Evolutionary conservation across 2,888 invertebrate species (phyloP), one percentile per base, ranked within the genome.

Genomic region (Acrobasis consociella): DNA sequence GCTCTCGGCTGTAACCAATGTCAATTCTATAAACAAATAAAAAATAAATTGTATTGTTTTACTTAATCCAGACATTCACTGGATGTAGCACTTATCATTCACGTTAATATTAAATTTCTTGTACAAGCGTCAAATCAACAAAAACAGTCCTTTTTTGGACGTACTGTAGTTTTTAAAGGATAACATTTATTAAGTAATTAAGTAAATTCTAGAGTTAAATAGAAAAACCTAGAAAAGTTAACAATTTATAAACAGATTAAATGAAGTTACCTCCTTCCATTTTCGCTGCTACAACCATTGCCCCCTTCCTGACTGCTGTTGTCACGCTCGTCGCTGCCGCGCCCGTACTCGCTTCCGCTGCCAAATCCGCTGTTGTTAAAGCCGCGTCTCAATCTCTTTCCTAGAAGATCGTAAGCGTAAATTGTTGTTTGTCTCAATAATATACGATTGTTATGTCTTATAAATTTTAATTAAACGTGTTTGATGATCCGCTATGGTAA

Each of bases 311-410:
- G 71, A 62, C 83, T 82, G 63, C 79, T 86, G 9, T 76, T 77
- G 55, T 83, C 81, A 0, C 74, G 75, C 49, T 87, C 83, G 51
- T 80, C 74, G 68, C 76, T 81, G n/a, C 72, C 77, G n/a, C 73
- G 74, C 0, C 72, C 74, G 64, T 73, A 81, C 5, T 72, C 64
- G 16, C 51, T 39, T 9, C 70, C 70, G 22, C 68, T 66, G 16
- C 72, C 73, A 53, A 71, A 74, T 8, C 71, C 75, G 63, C 74
- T 72, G 60, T 69, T 75, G 62, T 80, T 80, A 69, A 72, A 83
- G 46, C 83, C 82, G 46, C 86, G 82, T 64, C 74, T 81, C 46
- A 72, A 63, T 62, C 80, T 72, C 13, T 69, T 69, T 0, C 71
- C 75, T 76, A 69, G 56, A 62, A 66, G 51, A 11, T 58, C 64